Base-by-base conservation (phyloP, 1,140 invertebrate species). In the Heliconius himera region DNA sequence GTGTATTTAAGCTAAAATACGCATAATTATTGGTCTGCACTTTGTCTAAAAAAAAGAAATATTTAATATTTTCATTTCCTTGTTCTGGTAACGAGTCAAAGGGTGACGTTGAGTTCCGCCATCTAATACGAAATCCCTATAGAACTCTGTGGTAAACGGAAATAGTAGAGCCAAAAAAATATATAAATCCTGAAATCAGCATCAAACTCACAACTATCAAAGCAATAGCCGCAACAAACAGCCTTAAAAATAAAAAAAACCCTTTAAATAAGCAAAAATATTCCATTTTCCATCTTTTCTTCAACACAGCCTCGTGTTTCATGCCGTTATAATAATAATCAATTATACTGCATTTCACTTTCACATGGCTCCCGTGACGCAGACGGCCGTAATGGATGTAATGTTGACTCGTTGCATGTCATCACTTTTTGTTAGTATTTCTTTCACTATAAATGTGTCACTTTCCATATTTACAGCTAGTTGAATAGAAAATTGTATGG, bases 401-500 rank as follows among this genome's bases (percentile, higher is more conserved):
- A 13, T 20, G 73, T 74, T 78, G 73, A 13, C 51, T 54, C 72
- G 72, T 70, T 54, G 49, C 73, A 56, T 22, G 54, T 56, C 54
- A 56, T n/a, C 3, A 22, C 1, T 56, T 56, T 56, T 56, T 56
- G 54, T 22, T 22, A 46, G 41, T 4, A 46, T 46, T 13, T 46
- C 41, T 46, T 46, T 13, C 1, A 46, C 13, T 46, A 4, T n/a
- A n/a, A 56, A 22, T 9, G 20, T 56, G 54, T 56, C 54, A 56
- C 54, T 56, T 56, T n/a, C 54, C n/a, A 3, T 22, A 22, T n/a
- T 56, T 56, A 56, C n/a, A 22, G n/a, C 54, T 22, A 22, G 8
- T 9, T 56, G n/a, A 11, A 22, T 56, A n/a, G n/a, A 56, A 20
- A 51, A 51, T 51, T 20, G 16, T 51, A 51, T 51, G 18, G 49